A percentile compares a stretch with the other conserved stretches of the same genome.
These are phyloP conservation scores for Ophion ellenae DNA, from an alignment of 2,888 invertebrate genomes.

Conservation along the genomic window DNA sequence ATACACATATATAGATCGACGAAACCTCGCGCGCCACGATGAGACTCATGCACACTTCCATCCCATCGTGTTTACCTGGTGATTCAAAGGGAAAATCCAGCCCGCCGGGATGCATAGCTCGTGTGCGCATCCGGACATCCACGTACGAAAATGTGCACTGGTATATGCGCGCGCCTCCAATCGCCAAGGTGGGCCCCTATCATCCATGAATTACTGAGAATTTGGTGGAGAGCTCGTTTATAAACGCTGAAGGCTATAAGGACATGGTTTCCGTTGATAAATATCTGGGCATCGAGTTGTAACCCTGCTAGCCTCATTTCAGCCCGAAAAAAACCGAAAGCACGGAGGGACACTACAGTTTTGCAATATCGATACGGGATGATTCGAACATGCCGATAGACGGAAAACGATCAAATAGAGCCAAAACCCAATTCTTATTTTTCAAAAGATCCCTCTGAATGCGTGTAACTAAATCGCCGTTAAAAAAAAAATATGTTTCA, in stretches of 20 bases:
- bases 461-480: neutral
- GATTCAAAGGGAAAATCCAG: constrained; percentile 76
- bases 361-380: neutral
- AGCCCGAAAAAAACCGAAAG: neutral
- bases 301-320: neutral
- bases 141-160: neutral
- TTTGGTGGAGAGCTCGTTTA: neutral
- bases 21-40: constrained; percentile 5
- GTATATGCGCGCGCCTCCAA: constrained; percentile 11
- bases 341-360: neutral
- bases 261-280: too few species aligned
- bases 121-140: neutral
- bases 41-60: constrained; percentile 45
- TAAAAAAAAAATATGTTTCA: neutral
- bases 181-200: constrained; percentile 20
- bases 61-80: constrained; percentile 72
- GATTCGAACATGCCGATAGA: neutral
- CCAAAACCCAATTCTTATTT: too few species aligned
- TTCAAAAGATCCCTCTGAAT: neutral
- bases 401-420: neutral
- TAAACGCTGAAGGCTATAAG: neutral
- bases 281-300: constrained; percentile 9
- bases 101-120: constrained; percentile 2
- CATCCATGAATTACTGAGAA: constrained; percentile 15
- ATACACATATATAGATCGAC: constrained; percentile 18